A percentile compares a stretch with the other conserved stretches of the same genome.
phyloP scores from a whole-genome alignment of 2,797 vertebrate species.

The Lateolabrax maculatus region DNA sequence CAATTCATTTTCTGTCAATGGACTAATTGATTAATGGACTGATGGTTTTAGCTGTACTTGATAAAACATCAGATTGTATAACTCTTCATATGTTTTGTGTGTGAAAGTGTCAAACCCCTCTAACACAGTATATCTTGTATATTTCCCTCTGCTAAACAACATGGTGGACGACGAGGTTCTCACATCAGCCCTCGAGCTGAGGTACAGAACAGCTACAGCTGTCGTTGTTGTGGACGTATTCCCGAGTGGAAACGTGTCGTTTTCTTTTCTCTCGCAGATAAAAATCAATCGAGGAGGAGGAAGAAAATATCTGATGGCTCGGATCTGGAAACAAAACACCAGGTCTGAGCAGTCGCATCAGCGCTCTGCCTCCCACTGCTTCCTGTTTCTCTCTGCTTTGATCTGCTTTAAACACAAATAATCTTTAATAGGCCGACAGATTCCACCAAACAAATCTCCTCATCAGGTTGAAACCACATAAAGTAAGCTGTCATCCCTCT shows the following conservation, averaged over 20 bases:
- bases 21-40: no score
- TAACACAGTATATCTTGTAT: no score
- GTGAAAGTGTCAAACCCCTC: no score
- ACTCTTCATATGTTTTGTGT: no score
- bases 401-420: slow-evolving; percentile 34
- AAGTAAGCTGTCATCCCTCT: slow-evolving; percentile 30
- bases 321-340: neutral
- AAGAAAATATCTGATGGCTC: neutral
- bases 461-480: slow-evolving; percentile 8
- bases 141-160: no score
- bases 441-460: slow-evolving; percentile 16
- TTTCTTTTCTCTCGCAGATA: neutral
- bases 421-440: slow-evolving; percentile 3
- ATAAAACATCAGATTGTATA: neutral
- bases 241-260: no score
- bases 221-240: no score
- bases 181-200: neutral
- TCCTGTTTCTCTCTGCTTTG: slow-evolving; percentile 39
- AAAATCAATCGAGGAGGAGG: neutral
- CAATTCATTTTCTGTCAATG: no score
- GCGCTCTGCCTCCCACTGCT: slow-evolving; percentile 25
- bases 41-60: no score
- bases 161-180: neutral
- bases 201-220: no score
- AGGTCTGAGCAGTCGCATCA: neutral